These are phyloP conservation scores for Chaetodon trifasciatus DNA, from an alignment of 2,797 vertebrate species.

Conservation along the genomic window DNA sequence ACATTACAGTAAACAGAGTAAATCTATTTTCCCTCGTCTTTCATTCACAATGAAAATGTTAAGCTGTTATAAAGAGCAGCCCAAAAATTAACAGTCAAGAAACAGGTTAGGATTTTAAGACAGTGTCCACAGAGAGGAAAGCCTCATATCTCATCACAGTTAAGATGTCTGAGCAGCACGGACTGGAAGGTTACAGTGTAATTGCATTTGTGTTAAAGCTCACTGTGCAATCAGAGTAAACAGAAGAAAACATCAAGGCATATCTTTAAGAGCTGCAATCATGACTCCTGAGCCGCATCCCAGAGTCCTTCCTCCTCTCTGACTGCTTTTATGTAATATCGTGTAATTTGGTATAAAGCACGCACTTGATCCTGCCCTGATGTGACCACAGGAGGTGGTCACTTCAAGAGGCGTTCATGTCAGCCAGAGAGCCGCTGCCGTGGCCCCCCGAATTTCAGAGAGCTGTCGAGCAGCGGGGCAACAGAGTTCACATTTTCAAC, in stretches of 20 bases:
- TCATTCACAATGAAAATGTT: constrained; percentile 30
- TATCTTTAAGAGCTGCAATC: constrained; percentile 16
- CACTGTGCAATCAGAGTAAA: constrained; percentile 9
- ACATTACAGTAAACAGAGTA: constrained; percentile 39
- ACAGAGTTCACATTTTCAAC: background rate
- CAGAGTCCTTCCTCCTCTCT: background rate
- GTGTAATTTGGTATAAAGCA: constrained; percentile 4
- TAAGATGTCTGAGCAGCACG: constrained; percentile 6
- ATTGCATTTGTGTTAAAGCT: constrained; percentile 2
- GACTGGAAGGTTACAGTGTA: background rate
- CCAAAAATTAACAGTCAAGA: constrained; percentile 26
- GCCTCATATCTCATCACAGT: background rate
- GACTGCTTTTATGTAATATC: constrained; percentile 3
- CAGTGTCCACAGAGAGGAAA: constrained; percentile 32
- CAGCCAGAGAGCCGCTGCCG: constrained; percentile 2
- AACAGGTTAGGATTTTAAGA: background rate
- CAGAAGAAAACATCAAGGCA: constrained; percentile 3
- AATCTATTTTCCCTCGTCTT: constrained; percentile 18
- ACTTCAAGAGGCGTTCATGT: constrained; percentile 1
- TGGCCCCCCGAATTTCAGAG: background rate
- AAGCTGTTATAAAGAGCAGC: constrained; percentile 12
- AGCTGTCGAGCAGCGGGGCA: background rate
- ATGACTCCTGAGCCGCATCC: constrained; percentile 11
- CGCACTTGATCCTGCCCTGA: constrained; percentile 1
- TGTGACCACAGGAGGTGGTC: constrained; percentile 22